These are phyloP conservation scores for Montipora cactus DNA, from an alignment of 64 coral and sea anemone genomes.

Conservation along the genomic window DNA sequence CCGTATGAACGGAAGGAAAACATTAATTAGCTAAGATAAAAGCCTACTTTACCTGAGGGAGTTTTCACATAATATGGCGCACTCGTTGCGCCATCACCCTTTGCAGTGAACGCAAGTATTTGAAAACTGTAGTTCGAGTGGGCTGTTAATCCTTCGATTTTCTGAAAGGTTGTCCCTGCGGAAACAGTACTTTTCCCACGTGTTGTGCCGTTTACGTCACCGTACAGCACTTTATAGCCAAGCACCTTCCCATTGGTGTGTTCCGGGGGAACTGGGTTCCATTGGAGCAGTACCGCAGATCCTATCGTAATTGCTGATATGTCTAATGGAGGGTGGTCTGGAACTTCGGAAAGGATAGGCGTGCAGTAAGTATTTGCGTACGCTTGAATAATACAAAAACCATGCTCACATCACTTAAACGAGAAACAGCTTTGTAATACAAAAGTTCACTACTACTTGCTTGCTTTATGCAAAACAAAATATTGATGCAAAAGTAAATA, in stretches of 20 bases:
- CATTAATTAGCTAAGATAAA: too few relatives aligned
- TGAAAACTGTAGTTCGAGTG: conserved; percentile 15
- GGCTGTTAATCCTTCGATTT: not conserved
- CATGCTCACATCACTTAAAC: too few relatives aligned
- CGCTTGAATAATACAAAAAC: too few relatives aligned
- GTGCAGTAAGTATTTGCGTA: too few relatives aligned
- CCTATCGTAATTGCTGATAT: not conserved
- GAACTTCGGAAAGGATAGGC: not conserved
- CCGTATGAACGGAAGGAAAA: too few relatives aligned
- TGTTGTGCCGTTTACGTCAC: not conserved
- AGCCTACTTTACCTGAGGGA: too few relatives aligned
- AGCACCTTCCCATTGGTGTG: conserved; percentile 18
- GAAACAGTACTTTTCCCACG: not conserved
- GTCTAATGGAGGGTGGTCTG: conserved; percentile 2
- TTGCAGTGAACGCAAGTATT: conserved; percentile 23
- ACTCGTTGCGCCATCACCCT: not conserved
- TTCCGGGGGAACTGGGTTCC: conserved; percentile 3
- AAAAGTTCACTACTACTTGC: too few relatives aligned
- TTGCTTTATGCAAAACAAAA: too few relatives aligned
- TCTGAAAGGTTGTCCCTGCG: not conserved
- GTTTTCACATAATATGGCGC: not conserved
- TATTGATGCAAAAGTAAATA: too few relatives aligned
- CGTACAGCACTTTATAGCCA: not conserved
- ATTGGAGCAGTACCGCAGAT: not conserved
- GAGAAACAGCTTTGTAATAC: too few relatives aligned